Conservation (phyloP, 2,797 vertebrate genomes). For the Oophaga sylvatica region DNA sequence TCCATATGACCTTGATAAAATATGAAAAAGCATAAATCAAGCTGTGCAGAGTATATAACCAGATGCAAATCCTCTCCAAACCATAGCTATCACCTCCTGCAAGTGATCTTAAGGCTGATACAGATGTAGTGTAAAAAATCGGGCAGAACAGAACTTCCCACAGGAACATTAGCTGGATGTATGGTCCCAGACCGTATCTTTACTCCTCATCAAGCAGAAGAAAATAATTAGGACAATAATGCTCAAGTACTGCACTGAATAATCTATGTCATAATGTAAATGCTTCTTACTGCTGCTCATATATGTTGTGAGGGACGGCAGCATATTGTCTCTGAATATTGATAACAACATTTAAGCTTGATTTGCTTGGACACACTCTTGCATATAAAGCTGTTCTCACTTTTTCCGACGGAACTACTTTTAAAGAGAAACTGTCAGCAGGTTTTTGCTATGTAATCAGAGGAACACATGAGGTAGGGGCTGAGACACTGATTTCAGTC, state of each 20-base stretch:
- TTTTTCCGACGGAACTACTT: too few species aligned
- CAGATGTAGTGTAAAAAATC: background rate
- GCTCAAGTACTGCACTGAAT: background rate
- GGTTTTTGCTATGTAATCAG: too few species aligned
- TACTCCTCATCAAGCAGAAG: background rate
- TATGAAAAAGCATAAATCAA: background rate
- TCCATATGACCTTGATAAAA: background rate
- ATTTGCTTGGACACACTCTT: too few species aligned
- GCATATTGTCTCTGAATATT: background rate
- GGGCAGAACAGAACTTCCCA: background rate
- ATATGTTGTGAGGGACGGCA: background rate
- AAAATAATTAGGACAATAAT: background rate
- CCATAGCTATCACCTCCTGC: background rate
- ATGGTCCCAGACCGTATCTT: background rate
- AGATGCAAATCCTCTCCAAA: background rate
- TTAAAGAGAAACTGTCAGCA: too few species aligned
- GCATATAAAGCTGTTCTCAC: too few species aligned
- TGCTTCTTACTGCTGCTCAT: background rate
- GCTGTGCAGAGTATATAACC: background rate
- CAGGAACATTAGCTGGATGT: background rate
- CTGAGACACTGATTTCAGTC: too few species aligned
- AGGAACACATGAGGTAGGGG: too few species aligned
- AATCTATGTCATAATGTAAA: background rate
- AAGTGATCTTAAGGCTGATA: background rate
- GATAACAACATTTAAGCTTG: too few species aligned